Conservation (phyloP, 35 echinoderm and acorn worm genomes). For the Heliocidaris tuberculata region DNA sequence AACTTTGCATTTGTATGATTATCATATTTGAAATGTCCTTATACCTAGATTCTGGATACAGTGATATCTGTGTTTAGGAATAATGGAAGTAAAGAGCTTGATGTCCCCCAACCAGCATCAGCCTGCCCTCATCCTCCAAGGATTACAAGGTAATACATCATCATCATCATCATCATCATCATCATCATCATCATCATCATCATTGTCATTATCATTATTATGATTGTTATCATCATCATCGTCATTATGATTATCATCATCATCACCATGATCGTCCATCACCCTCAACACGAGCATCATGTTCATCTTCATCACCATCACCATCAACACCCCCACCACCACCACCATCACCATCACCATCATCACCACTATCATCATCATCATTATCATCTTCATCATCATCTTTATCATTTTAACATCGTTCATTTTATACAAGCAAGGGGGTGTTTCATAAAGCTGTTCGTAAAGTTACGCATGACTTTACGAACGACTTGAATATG, state of each 20-base stretch:
- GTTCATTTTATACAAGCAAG: too few species aligned
- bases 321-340: too few species aligned
- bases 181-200: background rate
- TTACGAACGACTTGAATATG: too few species aligned
- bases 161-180: background rate
- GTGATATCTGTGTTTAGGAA: conserved; percentile 77
- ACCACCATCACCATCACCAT: too few species aligned
- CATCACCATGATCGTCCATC: too few species aligned
- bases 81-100: conserved; percentile 71
- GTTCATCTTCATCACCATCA: too few species aligned
- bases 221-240: background rate
- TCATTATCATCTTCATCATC: background rate
- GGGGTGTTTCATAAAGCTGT: too few species aligned
- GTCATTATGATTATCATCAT: too few species aligned
- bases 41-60: conserved; percentile 70
- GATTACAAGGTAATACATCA: conserved; percentile 45
- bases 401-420: too few species aligned
- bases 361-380: too few species aligned
- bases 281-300: too few species aligned
- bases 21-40: background rate
- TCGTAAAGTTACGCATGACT: too few species aligned
- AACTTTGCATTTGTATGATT: background rate
- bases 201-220: background rate
- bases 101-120: conserved; percentile 82
- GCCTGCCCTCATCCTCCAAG: conserved; percentile 59